Evolutionary conservation across 30 jellyfish, hydroid and myxozoan species (phyloP), one percentile per base, ranked within the genome.

Genomic region (Aurelia coerulea): DNA sequence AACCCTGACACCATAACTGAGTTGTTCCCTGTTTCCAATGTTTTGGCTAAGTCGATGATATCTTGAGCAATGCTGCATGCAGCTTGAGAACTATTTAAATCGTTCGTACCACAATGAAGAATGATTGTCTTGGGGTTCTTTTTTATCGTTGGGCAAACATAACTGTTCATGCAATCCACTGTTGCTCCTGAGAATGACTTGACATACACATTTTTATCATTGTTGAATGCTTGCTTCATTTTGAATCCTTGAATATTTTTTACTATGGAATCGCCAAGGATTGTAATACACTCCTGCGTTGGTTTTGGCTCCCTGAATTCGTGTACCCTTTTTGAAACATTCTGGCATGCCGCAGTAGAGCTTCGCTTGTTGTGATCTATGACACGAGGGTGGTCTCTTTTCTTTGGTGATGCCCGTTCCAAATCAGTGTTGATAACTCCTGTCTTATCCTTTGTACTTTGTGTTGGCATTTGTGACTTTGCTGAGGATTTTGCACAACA

Each of bases 111-210:
- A 60, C 88, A 77, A 63, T 77, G 88, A 62, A 60, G 50, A 75
- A 75, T 54, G 67, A 75, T 75, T 54, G 86, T 75, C 67, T 0
- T 35, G 29, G 86, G 74, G 56, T 75, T 54, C 35, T 54, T 39
- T 46, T 75, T 75, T 56, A 75, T 75, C 74, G 86, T 75, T 75
- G 49, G 88, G 77, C 78, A 54, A 16, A 77, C 77, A 41, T 56
- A 62, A 58, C 78, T 77, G 29, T 23, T 23, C 29, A 23, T 23
- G 29, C 29, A 23, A 23, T 23, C 29, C 29, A 23, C 29, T 23
- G 88, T 77, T 37, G 88, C 88, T 77, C 77, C 88, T 77, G 88
- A 60, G 88, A 77, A 77, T n/a, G 77, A 59, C 88, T 56, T 77
- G 16, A 77, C 88, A 77, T 77, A 71, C 65, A 71, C 81, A 31